Conservation (phyloP, 2,797 vertebrate genomes). For the Catharus ustulatus region DNA sequence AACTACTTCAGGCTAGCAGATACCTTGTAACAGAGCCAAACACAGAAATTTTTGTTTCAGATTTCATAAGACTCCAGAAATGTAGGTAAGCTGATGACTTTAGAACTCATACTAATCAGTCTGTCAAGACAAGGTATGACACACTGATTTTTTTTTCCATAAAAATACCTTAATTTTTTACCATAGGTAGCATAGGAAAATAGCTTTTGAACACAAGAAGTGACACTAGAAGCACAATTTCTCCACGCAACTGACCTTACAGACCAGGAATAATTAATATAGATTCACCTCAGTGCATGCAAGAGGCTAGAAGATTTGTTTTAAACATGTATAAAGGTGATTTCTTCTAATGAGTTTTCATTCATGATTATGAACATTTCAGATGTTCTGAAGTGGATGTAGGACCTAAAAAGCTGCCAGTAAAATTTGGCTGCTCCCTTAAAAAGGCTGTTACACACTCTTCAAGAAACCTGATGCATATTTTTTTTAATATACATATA, state of each 20-base stretch:
- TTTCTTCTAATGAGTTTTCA: not conserved
- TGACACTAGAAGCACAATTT: not conserved
- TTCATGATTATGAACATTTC: not conserved
- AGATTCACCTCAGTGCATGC: not conserved
- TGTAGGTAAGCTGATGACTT: constrained; percentile 7
- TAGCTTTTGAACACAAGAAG: not conserved
- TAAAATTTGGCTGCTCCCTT: not conserved
- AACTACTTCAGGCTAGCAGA: constrained; percentile 34
- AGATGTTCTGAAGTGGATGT: not conserved
- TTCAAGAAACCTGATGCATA: not conserved
- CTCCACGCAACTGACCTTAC: not conserved
- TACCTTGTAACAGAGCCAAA: not conserved
- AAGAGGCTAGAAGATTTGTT: not conserved
- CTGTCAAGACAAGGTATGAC: not conserved
- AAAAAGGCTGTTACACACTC: not conserved
- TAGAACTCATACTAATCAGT: not conserved
- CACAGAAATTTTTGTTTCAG: not conserved
- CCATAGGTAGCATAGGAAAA: not conserved
- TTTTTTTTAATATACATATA: not conserved
- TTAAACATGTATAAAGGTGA: not conserved
- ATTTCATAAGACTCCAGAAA: constrained; percentile 1
- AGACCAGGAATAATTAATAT: not conserved
- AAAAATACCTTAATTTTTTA: not conserved
- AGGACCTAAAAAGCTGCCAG: not conserved
- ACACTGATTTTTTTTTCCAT: not conserved